Evolutionary conservation across 2,113 vertebrate species (phyloP), one percentile per base, ranked within the genome.

Genomic region (Notothenia coriiceps): DNA sequence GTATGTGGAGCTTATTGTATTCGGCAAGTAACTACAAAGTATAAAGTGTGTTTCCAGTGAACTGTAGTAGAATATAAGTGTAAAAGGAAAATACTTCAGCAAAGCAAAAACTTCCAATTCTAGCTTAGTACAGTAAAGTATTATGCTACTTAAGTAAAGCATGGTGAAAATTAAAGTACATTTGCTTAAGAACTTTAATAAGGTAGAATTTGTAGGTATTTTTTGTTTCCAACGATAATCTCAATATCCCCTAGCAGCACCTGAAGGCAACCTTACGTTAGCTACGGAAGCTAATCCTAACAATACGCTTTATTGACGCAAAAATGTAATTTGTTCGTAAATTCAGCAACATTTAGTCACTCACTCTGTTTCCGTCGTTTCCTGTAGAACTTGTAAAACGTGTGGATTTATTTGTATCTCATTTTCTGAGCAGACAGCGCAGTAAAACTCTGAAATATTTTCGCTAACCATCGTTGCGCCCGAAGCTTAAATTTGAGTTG

Each of bases 401-500:
- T 89, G 93, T 2, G 89, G 82, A 49, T 97, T 97, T 47, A 75
- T 64, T 55, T 89, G 66, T 17, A 91, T 85, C 3, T 78, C 29
- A 1, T 90, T 5, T 47, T 94, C 77, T 17, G 52, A 51, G 76
- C 97, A 98, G 5, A 91, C n/a, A 12, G 33, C 43, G 11, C 60
- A 51, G 64, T 98, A 97, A 25, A 73, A 2, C 18, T 46, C 12
- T 0, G 75, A 70, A 0, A n/a, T 3, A 49, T 20, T 69, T 52
- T 20, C 43, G 65, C 22, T 10, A 93, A 77, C 35, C 79, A 90
- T 91, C 10, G 0, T 49, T 1, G 2, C 1, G 5, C 1, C 2
- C 1, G 20, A 0, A 1, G 17, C 35, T 0, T 14, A n/a, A 14
- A 55, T 80, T 61, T n/a, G 14, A 0, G 82, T 91, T 74, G 2